phyloP scores from a whole-genome alignment of 2,113 vertebrate genomes.

The Genyomyrus donnyi region DNA sequence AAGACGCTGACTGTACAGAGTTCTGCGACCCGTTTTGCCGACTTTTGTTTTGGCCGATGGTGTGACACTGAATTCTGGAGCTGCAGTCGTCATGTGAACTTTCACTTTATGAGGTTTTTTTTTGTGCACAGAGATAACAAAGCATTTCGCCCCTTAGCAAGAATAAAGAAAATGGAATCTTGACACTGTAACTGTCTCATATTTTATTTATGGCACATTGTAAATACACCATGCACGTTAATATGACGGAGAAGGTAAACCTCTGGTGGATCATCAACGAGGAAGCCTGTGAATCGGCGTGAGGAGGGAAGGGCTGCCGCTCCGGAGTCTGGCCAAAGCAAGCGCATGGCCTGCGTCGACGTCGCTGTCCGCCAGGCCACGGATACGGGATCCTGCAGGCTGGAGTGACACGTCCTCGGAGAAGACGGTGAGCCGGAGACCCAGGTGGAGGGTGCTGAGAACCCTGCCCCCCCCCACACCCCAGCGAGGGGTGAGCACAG shows the following conservation, averaged over 20 bases:
- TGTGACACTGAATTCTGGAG: conserved; percentile 80
- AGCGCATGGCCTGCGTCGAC: conserved; percentile 22
- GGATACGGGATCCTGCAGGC: not conserved
- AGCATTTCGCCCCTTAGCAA: conserved; percentile 77
- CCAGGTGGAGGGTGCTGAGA: not conserved
- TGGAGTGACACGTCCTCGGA: conserved; percentile 1
- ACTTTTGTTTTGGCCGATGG: conserved; percentile 73
- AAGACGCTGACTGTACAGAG: conserved; percentile 75
- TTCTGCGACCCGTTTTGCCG: conserved; percentile 70
- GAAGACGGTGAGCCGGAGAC: not conserved
- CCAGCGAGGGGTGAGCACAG: not conserved
- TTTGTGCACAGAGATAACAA: conserved; percentile 83
- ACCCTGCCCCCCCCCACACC: not conserved
- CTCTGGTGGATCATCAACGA: not conserved
- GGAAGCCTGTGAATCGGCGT: not conserved
- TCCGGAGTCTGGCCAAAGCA: conserved; percentile 17
- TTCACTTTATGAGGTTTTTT: conserved; percentile 75
- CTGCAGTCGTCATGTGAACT: conserved; percentile 78
- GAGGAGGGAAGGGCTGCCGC: not conserved
- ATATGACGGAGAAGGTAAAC: not conserved
- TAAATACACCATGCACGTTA: conserved; percentile 22
- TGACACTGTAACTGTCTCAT: conserved; percentile 74
- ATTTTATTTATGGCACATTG: conserved; percentile 67
- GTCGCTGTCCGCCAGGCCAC: not conserved
- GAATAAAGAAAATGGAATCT: conserved; percentile 88